Base-by-base conservation (phyloP, 2,888 invertebrate genomes). In the Nezara viridula region DNA sequence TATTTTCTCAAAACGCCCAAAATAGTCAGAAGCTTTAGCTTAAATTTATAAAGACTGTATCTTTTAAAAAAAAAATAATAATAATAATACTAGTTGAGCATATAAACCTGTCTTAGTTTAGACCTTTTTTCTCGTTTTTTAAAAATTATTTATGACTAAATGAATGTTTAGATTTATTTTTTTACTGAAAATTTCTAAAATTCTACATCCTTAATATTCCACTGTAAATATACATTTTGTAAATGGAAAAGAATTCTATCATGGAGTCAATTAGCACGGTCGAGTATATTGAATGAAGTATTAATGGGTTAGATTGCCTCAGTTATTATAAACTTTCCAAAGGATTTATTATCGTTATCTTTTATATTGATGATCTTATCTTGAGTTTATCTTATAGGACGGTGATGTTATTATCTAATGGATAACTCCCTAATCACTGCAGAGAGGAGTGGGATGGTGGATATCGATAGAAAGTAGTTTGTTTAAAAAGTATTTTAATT, bases 281-380 rank as follows among this genome's bases (percentile, higher is more conserved):
- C 2, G 16, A 73, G 66, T 21, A 73, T 37, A 37, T 73, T 73
- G 37, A 73, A 7, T 73, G 19, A 37, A 21, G 66, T 73, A 73
- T 7, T 73, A 37, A 73, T 73, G 2, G 21, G 27, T 73, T 19
- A 0, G 19, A 73, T 73, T 19, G 66, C 2, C n/a, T 21, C 66
- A 37, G 66, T 73, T 19, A 73, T 73, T 73, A 73, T 73, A 19
- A 73, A 73, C 66, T 73, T 73, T 73, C 66, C 21, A 73, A 32
- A 7, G 19, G 16, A 73, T 73, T 73, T 73, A 32, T 73, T 73
- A 73, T 37, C 37, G 6, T 21, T 66, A 66, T 32, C 14, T 21
- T 73, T 37, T 73, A n/a, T 73, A 73, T 73, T 37, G 27, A 37
- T 73, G 16, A 73, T 73, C 37, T 37, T 73, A 73, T 73, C 37